phyloP scores from a whole-genome alignment of 2,113 vertebrate genomes.

The Ceyx cyanopectus region DNA sequence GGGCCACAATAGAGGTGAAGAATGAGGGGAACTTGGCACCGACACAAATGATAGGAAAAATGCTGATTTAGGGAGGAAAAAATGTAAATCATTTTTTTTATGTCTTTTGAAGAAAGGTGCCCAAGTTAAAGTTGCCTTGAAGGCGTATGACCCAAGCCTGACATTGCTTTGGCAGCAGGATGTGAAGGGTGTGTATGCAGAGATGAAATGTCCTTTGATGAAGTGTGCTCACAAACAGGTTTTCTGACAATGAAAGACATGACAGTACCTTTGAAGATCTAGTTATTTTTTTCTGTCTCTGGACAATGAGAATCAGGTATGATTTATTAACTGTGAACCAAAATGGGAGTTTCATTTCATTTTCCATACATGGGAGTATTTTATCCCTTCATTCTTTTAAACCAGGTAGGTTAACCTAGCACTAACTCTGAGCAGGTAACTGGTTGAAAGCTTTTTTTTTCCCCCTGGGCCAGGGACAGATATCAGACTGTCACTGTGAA shows the following conservation, averaged over 20 bases:
- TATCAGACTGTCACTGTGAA: not conserved
- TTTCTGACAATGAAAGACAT: constrained; percentile 21
- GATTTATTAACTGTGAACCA: not conserved
- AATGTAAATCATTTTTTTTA: constrained; percentile 8
- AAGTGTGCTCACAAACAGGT: not conserved
- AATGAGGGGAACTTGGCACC: constrained; percentile 21
- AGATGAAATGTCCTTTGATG: constrained; percentile 47
- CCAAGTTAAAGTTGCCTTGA: constrained; percentile 44
- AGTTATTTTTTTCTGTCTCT: constrained; percentile 34
- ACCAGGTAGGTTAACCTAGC: not conserved
- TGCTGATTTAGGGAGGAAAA: constrained; percentile 58
- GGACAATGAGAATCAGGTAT: not conserved
- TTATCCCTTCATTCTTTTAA: not conserved
- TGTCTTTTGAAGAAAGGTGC: constrained; percentile 57
- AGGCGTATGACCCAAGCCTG: constrained; percentile 23
- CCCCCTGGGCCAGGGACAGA: not conserved
- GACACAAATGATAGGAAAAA: constrained; percentile 41
- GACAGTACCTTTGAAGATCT: constrained; percentile 6
- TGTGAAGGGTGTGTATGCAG: constrained; percentile 1
- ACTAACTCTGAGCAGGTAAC: not conserved
- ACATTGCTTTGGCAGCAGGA: constrained; percentile 55
- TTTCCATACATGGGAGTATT: constrained; percentile 3
- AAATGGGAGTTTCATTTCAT: not conserved
- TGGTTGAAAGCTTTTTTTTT: not conserved
- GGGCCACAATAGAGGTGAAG: constrained; percentile 3